Conservation (phyloP, 2,797 vertebrate genomes). For the Galago senegalensis region DNA sequence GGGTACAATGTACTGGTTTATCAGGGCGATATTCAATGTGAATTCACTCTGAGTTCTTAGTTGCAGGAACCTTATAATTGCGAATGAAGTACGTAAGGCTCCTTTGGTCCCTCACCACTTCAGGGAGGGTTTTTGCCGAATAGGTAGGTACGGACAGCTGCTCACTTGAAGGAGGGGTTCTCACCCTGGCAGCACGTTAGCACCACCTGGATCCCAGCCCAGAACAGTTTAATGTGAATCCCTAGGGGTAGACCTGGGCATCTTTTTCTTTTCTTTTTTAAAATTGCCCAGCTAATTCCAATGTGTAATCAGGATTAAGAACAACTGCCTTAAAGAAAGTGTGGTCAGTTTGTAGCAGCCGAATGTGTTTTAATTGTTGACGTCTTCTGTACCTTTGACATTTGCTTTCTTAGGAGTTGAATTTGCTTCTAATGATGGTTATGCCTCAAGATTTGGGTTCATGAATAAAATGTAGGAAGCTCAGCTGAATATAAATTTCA, state of each 20-base stretch:
- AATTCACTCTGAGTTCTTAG: background rate
- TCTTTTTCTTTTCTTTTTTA: background rate
- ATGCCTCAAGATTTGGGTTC: background rate
- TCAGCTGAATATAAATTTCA: conserved; percentile 2
- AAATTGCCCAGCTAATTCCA: background rate
- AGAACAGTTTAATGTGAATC: background rate
- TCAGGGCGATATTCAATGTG: background rate
- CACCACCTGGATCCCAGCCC: background rate
- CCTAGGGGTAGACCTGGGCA: too few species aligned
- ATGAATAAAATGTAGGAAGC: background rate
- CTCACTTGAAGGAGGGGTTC: background rate
- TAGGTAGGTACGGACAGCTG: background rate
- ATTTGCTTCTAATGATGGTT: conserved; percentile 9
- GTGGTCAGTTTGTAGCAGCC: background rate
- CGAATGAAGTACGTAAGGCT: background rate
- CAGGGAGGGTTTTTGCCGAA: background rate
- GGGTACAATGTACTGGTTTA: too few species aligned
- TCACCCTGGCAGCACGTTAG: background rate
- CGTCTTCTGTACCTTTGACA: background rate
- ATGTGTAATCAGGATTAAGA: background rate
- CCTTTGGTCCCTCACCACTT: background rate
- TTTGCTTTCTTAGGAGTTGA: conserved; percentile 18
- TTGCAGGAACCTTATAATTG: background rate
- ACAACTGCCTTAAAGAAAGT: background rate
- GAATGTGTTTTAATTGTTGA: background rate